phyloP scores from a whole-genome alignment of 2,888 invertebrate species.

The Tetheella fluctuosa region DNA sequence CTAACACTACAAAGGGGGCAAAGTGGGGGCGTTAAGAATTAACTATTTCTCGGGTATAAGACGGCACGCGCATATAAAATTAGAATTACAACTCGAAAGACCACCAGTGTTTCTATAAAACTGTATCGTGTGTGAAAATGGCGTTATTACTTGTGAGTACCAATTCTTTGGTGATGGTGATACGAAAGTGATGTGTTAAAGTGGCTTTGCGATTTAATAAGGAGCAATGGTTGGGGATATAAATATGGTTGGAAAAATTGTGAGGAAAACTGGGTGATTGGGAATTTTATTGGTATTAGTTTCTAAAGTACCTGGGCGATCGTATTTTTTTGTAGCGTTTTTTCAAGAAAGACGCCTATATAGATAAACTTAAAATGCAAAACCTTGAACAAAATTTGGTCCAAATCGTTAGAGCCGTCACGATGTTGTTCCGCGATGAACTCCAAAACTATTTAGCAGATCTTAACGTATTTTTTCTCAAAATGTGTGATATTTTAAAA shows the following conservation, averaged over 20 bases:
- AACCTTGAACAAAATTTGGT: too few relatives aligned
- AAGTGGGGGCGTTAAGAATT: constrained; percentile 44
- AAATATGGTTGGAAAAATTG: neutral
- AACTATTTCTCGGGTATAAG: constrained; percentile 75
- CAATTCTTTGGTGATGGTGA: constrained; percentile 13
- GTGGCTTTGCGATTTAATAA: neutral
- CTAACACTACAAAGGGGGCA: neutral
- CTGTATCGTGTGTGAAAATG: constrained; percentile 32
- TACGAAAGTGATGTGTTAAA: neutral
- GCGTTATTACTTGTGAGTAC: constrained; percentile 51
- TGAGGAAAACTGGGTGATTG: neutral
- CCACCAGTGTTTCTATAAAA: constrained; percentile 9
- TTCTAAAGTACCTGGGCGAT: too few relatives aligned
- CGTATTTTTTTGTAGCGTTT: neutral
- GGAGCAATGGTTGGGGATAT: neutral
- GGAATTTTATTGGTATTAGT: neutral
- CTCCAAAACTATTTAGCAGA: too few relatives aligned
- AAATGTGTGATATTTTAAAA: too few relatives aligned
- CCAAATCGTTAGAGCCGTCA: too few relatives aligned
- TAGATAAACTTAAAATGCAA: too few relatives aligned
- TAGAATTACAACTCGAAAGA: constrained; percentile 50
- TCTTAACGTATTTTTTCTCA: too few relatives aligned
- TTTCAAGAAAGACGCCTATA: neutral
- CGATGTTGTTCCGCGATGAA: too few relatives aligned
- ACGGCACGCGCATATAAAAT: constrained; percentile 39